Evolutionary conservation across 1,140 invertebrate genomes (phyloP).

Genomic region (Caenorhabditis brenneri): DNA sequence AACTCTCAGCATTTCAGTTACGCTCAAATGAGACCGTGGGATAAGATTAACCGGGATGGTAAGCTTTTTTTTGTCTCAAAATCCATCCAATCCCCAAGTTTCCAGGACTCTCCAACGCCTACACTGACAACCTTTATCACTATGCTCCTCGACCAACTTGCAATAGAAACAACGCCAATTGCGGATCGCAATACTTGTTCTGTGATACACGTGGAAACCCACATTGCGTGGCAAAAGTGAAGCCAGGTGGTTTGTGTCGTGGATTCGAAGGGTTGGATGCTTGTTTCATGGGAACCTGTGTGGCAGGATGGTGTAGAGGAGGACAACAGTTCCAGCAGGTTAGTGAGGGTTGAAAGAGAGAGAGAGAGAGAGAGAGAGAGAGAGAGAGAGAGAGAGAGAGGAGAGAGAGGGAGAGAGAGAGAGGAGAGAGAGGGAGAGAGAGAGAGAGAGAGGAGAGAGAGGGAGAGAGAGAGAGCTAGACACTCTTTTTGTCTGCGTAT

Average conservation of each 20-base stretch:
- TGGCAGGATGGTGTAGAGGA: conserved; percentile 59
- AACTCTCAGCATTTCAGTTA: conserved; percentile 69
- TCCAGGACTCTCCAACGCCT: conserved; percentile 66
- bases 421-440: too few relatives aligned
- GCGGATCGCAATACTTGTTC: conserved; percentile 69
- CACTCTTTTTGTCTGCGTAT: too few relatives aligned
- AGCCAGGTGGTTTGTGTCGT: conserved; percentile 61
- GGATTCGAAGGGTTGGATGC: conserved; percentile 68
- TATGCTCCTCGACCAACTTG: conserved; percentile 67
- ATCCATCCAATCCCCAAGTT: background rate
- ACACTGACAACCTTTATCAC: conserved; percentile 69
- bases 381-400: too few relatives aligned
- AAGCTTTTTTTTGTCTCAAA: background rate
- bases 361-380: too few relatives aligned
- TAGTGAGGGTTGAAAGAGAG: too few relatives aligned
- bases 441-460: too few relatives aligned
- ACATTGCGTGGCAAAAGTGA: conserved; percentile 69
- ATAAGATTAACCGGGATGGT: conserved; percentile 65
- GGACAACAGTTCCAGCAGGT: conserved; percentile 50
- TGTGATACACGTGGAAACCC: conserved; percentile 64
- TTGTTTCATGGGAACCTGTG: conserved; percentile 63
- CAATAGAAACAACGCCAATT: conserved; percentile 60
- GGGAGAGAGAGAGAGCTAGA: too few relatives aligned
- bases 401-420: too few relatives aligned
- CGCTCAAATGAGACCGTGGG: conserved; percentile 66